Evolutionary conservation across 2,888 invertebrate species (phyloP).

Genomic region (Orthosia incerta): DNA sequence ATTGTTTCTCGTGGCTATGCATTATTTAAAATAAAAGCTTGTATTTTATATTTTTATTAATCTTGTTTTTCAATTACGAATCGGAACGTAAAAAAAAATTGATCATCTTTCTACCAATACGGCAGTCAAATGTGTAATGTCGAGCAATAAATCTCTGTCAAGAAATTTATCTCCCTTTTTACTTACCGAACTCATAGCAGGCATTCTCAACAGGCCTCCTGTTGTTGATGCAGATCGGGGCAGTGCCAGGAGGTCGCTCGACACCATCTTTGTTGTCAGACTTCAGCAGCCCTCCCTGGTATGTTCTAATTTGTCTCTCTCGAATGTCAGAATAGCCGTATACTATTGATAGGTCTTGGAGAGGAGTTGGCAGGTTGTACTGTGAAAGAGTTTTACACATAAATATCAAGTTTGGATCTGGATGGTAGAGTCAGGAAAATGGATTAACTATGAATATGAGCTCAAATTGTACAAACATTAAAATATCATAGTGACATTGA

Average conservation of each 20-base stretch:
- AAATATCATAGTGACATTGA: too few species aligned
- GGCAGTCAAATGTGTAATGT: not conserved
- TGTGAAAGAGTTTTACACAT: not conserved
- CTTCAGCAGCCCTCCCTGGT: slow-evolving; percentile 67
- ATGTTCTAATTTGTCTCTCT: slow-evolving; percentile 56
- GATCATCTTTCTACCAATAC: too few species aligned
- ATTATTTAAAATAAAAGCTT: too few species aligned
- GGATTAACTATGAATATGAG: too few species aligned
- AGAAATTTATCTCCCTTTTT: not conserved
- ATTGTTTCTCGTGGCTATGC: too few species aligned
- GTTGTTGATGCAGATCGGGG: slow-evolving; percentile 51
- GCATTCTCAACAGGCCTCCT: slow-evolving; percentile 63
- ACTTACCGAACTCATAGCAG: slow-evolving; percentile 44
- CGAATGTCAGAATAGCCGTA: slow-evolving; percentile 66
- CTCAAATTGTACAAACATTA: too few species aligned
- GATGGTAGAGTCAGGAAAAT: too few species aligned
- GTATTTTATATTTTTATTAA: too few species aligned
- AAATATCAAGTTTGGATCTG: too few species aligned
- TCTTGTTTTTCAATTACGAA: too few species aligned
- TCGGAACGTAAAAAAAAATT: too few species aligned
- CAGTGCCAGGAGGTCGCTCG: slow-evolving; percentile 63
- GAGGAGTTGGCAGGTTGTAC: slow-evolving; percentile 59
- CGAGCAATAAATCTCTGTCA: not conserved
- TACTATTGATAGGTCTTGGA: slow-evolving; percentile 68
- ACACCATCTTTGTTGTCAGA: slow-evolving; percentile 65